Evolutionary conservation across 2,113 vertebrate genomes (phyloP), one percentile per base, ranked within the genome.

Genomic region (Trematomus loennbergii): DNA sequence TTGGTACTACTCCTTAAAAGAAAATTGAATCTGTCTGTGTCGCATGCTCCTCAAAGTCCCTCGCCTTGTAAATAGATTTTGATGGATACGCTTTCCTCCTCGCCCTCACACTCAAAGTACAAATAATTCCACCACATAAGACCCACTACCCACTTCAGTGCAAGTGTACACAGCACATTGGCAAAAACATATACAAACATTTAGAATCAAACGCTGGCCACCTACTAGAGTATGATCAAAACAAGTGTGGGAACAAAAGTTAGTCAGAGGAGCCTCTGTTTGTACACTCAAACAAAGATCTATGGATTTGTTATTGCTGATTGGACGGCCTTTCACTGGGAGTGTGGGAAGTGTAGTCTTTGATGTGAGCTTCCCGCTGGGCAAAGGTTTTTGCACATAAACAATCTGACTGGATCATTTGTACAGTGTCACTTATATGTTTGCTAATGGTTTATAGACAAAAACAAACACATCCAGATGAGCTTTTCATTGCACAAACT

Each of bases 1-100:
- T 92, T 83, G 85, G 74, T 90, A 73, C 84, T 83, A 75, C 78
- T 79, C 49, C 88, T 79, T 88, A 20, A 87, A 84, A 89, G 87
- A 91, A 90, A 81, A 85, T 40, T 45, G 33, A 88, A 87, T 90
- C 72, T 76, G 71, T 88, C 68, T 88, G 82, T 91, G 86, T 91
- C 81, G 79, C 84, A 69, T 87, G 87, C 89, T 87, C 81, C 88
- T 92, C 90, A 69, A 89, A 89, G 86, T 90, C 88, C 69, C 89
- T 83, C 59, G 73, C 76, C 86, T 91, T 91, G 88, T 92, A 90
- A 93, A 92, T 90, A 93, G 90, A 93, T 93, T 93, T 91, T 79
- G 87, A 90, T 90, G 90, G 90, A 89, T 87, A 88, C 79, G 83
- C 88, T 91, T 89, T 85, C 76, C 77, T 75, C 67, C 87, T 82